Percentiles rank a stretch among this genome's conserved stretches.
Conservation (phyloP, 2,113 vertebrate genomes). For the Laticauda colubrina region DNA sequence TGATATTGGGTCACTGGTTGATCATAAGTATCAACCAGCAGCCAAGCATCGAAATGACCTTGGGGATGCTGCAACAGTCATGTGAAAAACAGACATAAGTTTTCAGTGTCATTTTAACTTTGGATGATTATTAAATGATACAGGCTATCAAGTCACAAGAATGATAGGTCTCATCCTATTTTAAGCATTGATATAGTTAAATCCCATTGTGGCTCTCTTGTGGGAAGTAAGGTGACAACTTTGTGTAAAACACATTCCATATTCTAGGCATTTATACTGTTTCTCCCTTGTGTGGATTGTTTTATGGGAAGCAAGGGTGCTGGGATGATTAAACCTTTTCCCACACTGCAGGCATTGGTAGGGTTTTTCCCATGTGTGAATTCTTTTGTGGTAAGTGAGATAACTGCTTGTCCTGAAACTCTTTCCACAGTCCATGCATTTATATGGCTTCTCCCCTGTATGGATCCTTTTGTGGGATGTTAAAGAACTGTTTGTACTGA, state of each 20-base stretch:
- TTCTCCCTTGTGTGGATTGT: neutral
- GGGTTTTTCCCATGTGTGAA: neutral
- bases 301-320: neutral
- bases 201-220: neutral
- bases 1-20: neutral
- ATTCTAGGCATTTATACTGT: neutral
- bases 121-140: neutral
- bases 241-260: neutral
- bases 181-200: neutral
- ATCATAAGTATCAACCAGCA: neutral
- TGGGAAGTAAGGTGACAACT: neutral
- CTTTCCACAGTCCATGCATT: neutral
- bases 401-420: neutral
- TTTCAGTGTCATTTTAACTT: neutral
- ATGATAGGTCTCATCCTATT: neutral
- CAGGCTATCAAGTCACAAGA: neutral
- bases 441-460: neutral
- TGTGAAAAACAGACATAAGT: neutral
- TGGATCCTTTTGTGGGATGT: neutral
- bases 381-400: neutral
- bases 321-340: neutral
- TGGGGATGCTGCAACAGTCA: neutral
- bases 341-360: neutral
- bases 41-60: no score
- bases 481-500: neutral